These are phyloP conservation scores for Propsilocerus akamusi DNA, from an alignment of 1,140 invertebrate genomes.

Conservation along the genomic window DNA sequence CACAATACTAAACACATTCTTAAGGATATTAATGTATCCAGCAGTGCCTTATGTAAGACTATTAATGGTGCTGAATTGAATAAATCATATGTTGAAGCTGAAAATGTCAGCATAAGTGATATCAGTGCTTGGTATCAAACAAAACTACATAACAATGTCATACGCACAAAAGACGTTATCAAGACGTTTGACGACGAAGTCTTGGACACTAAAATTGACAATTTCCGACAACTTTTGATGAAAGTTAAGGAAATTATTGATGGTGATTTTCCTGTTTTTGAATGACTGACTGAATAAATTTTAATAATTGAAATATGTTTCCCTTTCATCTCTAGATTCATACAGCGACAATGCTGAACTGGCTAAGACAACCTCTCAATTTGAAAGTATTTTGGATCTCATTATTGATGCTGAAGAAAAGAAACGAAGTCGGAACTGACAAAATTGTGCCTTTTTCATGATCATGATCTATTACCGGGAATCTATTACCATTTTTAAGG, in stretches of 20 bases:
- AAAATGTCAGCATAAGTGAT: constrained; percentile 20
- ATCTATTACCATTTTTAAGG: too few species aligned
- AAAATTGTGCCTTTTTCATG: too few species aligned
- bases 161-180: constrained; percentile 3
- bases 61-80: constrained; percentile 22
- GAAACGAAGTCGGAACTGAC: not conserved
- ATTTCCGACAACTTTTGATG: constrained; percentile 17
- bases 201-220: constrained; percentile 18
- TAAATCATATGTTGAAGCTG: constrained; percentile 21
- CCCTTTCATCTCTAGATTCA: constrained; percentile 10
- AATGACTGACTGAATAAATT: not conserved
- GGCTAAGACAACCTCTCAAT: constrained; percentile 19
- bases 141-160: constrained; percentile 1
- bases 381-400: constrained; percentile 20
- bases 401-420: constrained; percentile 19
- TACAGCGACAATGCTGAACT: constrained; percentile 22
- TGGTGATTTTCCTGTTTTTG: too few species aligned
- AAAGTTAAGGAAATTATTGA: constrained; percentile 23
- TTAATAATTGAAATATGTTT: not conserved
- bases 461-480: too few species aligned
- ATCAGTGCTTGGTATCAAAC: constrained; percentile 18
- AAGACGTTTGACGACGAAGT: constrained; percentile 8
- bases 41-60: constrained; percentile 4
- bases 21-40: not conserved
- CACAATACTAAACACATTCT: not conserved